These are phyloP conservation scores for Noctua janthe DNA, from an alignment of 2,888 invertebrate species.

Conservation along the genomic window DNA sequence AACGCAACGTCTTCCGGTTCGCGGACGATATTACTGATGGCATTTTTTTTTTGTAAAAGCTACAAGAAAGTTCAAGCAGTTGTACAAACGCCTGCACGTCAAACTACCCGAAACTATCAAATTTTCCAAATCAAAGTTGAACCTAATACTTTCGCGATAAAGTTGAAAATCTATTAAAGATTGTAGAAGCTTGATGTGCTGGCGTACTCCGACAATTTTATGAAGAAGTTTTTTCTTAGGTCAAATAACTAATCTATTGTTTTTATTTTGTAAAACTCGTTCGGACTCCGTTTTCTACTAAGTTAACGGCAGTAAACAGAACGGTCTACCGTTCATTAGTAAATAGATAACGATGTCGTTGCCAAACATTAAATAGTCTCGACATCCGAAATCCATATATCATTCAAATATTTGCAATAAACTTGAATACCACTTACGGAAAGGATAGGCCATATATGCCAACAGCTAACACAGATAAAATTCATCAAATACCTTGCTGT, in stretches of 20 bases:
- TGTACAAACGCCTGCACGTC: not conserved
- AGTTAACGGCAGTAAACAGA: constrained; percentile 40
- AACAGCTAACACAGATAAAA: constrained; percentile 31
- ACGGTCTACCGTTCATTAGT: constrained; percentile 39
- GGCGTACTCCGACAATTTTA: not conserved
- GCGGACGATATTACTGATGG: not conserved
- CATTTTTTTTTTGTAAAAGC: not conserved
- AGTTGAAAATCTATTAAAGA: too few species aligned
- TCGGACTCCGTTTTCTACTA: constrained; percentile 5
- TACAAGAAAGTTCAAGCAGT: not conserved
- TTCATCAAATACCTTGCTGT: constrained; percentile 29
- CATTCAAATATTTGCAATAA: constrained; percentile 55
- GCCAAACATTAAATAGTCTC: constrained; percentile 54
- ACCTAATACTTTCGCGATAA: too few species aligned
- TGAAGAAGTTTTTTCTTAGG: not conserved
- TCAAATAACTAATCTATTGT: not conserved
- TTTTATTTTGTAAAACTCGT: not conserved
- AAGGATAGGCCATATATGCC: constrained; percentile 26
- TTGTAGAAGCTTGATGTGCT: too few species aligned
- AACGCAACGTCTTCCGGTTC: too few species aligned
- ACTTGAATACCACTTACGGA: constrained; percentile 39
- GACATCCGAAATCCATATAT: constrained; percentile 59
- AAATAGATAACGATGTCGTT: constrained; percentile 51
- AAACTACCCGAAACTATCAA: too few species aligned
- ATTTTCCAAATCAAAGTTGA: too few species aligned